Evolutionary conservation across 2,113 vertebrate genomes (phyloP), one percentile per base, ranked within the genome.

Genomic region (Oreocharis arfaki): DNA sequence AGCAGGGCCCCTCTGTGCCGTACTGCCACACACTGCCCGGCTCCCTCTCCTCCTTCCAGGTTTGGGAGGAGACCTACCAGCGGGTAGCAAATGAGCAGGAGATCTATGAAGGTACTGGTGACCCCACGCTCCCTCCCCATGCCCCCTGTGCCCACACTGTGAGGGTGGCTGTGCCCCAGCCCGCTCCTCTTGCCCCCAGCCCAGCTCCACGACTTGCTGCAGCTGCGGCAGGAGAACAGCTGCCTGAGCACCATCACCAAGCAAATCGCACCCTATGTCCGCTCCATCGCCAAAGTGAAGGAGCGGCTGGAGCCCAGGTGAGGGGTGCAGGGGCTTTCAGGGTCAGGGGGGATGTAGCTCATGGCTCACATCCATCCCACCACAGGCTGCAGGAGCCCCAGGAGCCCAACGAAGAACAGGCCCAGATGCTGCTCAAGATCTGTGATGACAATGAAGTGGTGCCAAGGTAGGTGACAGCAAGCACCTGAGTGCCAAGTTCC

Each of bases 221-320:
- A 99, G 97, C 98, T 99, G 85, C 98, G 98, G 93, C 99, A 99
- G 96, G 99, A 99, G 97, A 99, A 99, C 96, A 97, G 96, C 77
- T 99, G 98, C 95, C 95, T 99, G 84, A 99, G 98, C 76, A 99
- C 98, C 42, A 99, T 99, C 91, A 96, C 99, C 95, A 98, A 97
- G 89, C 99, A 99, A 97, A 99, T 99, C 28, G 98, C 97, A 0
- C 99, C 99, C 27, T 99, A 99, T 13, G 98, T 99, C 85, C 97
- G 98, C 78, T 99, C 99, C 85, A 99, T 99, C 1, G 98, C 99
- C 90, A 99, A 99, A 94, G 99, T 99, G 91, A 99, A 99, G 95
- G 99, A 99, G 95, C 96, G 98, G 9, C 98, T 99, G 41, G 99
- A 99, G 96, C 99, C 99, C 96, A 99, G 99, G 99, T 99, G 94